Percentiles rank a stretch among this genome's conserved stretches.
Evolutionary conservation across 37 sponge, comb jelly and placozoan genomes (phyloP).

Genomic region (Bolinopsis microptera): DNA sequence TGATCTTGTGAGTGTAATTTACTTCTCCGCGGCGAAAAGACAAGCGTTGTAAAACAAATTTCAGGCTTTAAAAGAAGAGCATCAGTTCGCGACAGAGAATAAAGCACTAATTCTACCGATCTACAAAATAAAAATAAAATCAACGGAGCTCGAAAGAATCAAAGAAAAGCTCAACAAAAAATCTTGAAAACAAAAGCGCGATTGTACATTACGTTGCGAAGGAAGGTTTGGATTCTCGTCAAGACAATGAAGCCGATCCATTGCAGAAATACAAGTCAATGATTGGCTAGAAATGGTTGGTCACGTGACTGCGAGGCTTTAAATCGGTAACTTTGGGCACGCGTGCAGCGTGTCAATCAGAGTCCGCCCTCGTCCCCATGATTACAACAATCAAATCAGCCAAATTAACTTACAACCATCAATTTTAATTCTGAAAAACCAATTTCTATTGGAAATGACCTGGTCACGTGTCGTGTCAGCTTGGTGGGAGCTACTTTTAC

Average conservation of each 20-base stretch:
- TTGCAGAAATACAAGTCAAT: background rate
- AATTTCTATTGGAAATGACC: background rate
- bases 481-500: too few species aligned
- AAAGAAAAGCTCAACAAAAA: background rate
- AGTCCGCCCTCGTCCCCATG: background rate
- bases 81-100: background rate
- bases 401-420: constrained; percentile 14
- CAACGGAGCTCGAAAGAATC: background rate
- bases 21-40: background rate
- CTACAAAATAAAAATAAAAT: background rate
- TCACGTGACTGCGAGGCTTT: background rate
- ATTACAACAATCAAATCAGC: constrained; percentile 51
- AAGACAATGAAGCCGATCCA: background rate
- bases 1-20: background rate
- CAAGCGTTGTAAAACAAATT: background rate
- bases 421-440: constrained; percentile 30
- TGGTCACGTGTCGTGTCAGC: background rate
- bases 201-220: background rate
- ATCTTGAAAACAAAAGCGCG: background rate
- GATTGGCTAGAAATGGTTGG: background rate
- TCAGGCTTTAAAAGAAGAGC: background rate
- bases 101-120: background rate
- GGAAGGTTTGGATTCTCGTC: background rate
- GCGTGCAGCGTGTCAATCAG: background rate
- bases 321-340: background rate